Evolutionary conservation across 2,797 vertebrate genomes (phyloP), one percentile per base, ranked within the genome.

Genomic region (Myiotriccus ornatus): DNA sequence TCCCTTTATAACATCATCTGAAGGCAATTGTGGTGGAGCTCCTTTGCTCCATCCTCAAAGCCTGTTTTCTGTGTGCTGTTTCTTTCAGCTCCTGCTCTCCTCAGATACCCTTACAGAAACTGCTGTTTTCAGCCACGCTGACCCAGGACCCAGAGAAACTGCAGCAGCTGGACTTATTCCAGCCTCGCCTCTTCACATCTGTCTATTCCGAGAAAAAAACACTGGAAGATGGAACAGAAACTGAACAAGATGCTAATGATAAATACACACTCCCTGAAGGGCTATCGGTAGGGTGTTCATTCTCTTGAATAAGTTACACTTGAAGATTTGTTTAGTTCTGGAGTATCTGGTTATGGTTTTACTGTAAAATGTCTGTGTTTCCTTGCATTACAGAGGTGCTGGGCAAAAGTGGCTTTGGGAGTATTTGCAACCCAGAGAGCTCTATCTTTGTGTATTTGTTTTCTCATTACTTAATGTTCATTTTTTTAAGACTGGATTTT

Each of bases 61-160:
- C 46, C 78, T 16, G 16, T 18, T 89, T 87, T 83, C 35, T 2
- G 0, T 71, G 44, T 64, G 35, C 44, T 71, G 0, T 81, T 53
- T 84, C 30, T 96, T 81, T 32, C 96, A 99, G 99, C 95, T 97
- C 98, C 71, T 98, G 98, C 91, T 96, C 78, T 9, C 98, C 98
- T 46, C 99, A 98, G 98, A 98, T 98, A 89, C 99, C 99, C 0
- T 98, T 99, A 55, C 99, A 99, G 98, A 99, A 99, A 96, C 97
- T 99, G 77, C 98, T 99, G 37, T 99, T 99, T 82, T 99, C 99
- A 3, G 99, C 99, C 87, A 99, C 99, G 0, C 98, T 99, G 60
- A 99, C 99, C 3, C 98, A 99, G 95, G 98, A 99, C 93, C 99
- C 99, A 0, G 99, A 99, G 97, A 99, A 99, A 82, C 97, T 99